Percentiles rank a stretch among this genome's conserved stretches.
phyloP scores from a whole-genome alignment of 2,888 invertebrate genomes.

The Caenorhabditis sp. region DNA sequence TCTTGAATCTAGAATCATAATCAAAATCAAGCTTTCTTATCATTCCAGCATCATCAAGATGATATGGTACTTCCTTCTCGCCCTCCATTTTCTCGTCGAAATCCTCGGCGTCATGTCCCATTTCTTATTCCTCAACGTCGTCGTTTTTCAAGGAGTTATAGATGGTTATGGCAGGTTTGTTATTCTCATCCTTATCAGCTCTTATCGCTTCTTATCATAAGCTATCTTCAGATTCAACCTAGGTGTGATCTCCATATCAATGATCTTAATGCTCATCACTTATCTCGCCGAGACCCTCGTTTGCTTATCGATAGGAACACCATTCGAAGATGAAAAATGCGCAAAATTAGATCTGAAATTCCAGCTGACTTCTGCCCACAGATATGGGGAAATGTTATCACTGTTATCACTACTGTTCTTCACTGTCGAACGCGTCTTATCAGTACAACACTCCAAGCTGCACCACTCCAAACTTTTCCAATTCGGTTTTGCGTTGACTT shows the following conservation, averaged over 20 bases:
- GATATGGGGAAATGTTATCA: conserved; percentile 32
- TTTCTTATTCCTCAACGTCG: conserved; percentile 13
- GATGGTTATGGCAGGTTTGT: conserved; percentile 43
- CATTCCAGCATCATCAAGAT: not conserved
- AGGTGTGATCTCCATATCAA: conserved; percentile 36
- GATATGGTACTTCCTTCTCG: conserved; percentile 51
- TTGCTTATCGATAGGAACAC: conserved; percentile 36
- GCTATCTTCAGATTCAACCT: conserved; percentile 25
- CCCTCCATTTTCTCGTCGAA: conserved; percentile 39
- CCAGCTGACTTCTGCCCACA: conserved; percentile 13
- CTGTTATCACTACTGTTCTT: conserved; percentile 30
- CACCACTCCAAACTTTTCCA: conserved; percentile 21
- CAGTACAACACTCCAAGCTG: conserved; percentile 19
- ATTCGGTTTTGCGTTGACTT: not conserved
- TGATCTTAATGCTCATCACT: conserved; percentile 28
- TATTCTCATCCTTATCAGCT: no score
- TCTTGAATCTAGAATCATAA: no score
- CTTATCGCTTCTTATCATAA: no score
- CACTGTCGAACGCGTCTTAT: conserved; percentile 39
- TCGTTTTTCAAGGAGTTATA: conserved; percentile 40
- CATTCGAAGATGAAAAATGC: conserved; percentile 42
- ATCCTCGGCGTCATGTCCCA: conserved; percentile 39
- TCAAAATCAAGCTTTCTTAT: not conserved
- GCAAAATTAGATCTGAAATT: conserved; percentile 12
- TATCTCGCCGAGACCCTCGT: conserved; percentile 10